Percentiles rank a stretch among this genome's conserved stretches.
Evolutionary conservation across 1,140 invertebrate species (phyloP).

Genomic region (Macrosteles quadrilineatus): DNA sequence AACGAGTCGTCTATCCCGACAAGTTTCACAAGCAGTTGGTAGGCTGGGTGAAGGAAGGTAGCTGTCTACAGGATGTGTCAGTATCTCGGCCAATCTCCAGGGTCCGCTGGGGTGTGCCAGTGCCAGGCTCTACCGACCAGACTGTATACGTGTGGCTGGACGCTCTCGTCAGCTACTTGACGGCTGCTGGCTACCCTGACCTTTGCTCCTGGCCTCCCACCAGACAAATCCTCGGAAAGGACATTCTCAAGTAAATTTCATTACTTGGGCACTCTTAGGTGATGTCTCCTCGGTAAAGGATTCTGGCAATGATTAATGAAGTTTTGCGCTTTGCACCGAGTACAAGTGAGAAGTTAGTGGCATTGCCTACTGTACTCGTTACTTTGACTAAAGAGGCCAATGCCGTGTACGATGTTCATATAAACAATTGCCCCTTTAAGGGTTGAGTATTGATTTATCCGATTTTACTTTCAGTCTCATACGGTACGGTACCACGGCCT

Average conservation of each 20-base stretch:
- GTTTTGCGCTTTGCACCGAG: too few relatives aligned
- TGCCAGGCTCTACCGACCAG: constrained; percentile 77
- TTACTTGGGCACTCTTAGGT: too few relatives aligned
- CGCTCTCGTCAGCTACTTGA: constrained; percentile 94
- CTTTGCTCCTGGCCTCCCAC: constrained; percentile 76
- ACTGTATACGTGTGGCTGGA: constrained; percentile 99
- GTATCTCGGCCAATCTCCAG: constrained; percentile 78
- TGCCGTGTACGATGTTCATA: too few relatives aligned
- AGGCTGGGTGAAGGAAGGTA: constrained; percentile 58
- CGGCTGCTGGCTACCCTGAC: constrained; percentile 78
- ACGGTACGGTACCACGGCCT: too few relatives aligned
- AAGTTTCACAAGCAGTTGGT: constrained; percentile 72
- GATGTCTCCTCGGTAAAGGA: too few relatives aligned
- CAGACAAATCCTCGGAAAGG: constrained; percentile 94
- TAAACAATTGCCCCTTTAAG: too few relatives aligned
- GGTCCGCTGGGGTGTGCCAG: constrained; percentile 86
- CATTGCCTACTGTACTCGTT: too few relatives aligned
- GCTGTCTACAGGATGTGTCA: constrained; percentile 75
- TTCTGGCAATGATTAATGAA: too few relatives aligned
- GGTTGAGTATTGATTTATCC: too few relatives aligned
- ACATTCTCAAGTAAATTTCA: constrained; percentile 88
- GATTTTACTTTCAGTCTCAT: too few relatives aligned
- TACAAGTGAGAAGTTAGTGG: too few relatives aligned
- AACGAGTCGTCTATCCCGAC: constrained; percentile 64
- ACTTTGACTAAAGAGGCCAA: too few relatives aligned